Evolutionary conservation across 1,140 invertebrate genomes (phyloP), one percentile per base, ranked within the genome.

Genomic region (Macrosteles quadrilineatus): DNA sequence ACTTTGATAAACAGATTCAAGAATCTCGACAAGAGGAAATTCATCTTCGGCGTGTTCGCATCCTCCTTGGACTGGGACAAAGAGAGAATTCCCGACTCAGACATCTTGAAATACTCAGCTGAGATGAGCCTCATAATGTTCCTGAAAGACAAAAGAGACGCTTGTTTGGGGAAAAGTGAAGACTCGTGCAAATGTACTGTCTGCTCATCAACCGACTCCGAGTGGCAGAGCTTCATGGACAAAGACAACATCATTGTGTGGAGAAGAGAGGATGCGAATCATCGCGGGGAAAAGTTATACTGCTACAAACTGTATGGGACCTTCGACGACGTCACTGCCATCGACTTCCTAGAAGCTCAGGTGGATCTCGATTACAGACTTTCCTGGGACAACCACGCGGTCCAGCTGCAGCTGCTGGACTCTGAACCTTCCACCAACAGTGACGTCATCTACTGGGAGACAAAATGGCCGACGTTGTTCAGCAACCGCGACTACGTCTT

Each of bases 401-500:
- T 90, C 9, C 80, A 87, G 64, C 80, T 95, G 50, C 80, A 86
- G 71, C 80, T 90, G 27, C 82, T 92, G 45, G 90, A 91, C 73
- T 83, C 84, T 21, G 87, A 94, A 77, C 84, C 86, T n/a, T 73
- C 74, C 17, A 75, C 75, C 73, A 65, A 80, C 68, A 88, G 87
- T 62, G 91, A 94, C 80, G 79, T 94, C 25, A 83, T 95, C 62
- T 93, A 95, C 76, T 95, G 93, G 93, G 92, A 94, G 82, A 91
- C 93, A 80, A 82, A 89, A 71, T 95, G 92, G 91, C 93, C 93
- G 87, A 87, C 85, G 76, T 82, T 95, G 72, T 95, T 95, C 80
- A 85, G 90, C 1, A 95, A 96, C 79, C 85, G 93, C 29, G 93
- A 95, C 79, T 96, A 96, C 77, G 90, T 95, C 0, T 96, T 92